Percentiles rank a stretch among this genome's conserved stretches.
phyloP scores from a whole-genome alignment of 2,797 vertebrate genomes.

The Artibeus jamaicensis region DNA sequence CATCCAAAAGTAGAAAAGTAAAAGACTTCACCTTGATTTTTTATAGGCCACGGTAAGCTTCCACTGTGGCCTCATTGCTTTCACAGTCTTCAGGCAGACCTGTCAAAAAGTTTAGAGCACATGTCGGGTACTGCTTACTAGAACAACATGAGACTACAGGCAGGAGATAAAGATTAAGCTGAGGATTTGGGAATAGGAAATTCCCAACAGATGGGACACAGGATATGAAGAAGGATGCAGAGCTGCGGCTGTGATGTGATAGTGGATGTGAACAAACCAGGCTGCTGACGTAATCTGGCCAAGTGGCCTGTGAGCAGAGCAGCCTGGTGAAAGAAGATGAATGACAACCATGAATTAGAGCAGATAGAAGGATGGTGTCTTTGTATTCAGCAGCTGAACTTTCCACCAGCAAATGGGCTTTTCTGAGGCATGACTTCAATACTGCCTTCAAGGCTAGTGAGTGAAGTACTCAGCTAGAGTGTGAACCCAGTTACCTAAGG shows the following conservation, averaged over 20 bases:
- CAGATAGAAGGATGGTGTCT: background rate
- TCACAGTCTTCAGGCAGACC: background rate
- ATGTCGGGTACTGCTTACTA: background rate
- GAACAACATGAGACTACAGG: background rate
- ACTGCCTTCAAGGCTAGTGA: background rate
- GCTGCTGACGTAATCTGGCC: background rate
- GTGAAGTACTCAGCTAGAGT: background rate
- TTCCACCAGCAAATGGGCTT: background rate
- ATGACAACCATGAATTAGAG: background rate
- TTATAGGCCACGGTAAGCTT: background rate
- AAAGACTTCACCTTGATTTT: background rate
- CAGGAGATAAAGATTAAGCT: background rate
- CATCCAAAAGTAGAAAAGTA: background rate
- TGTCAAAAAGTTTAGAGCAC: background rate
- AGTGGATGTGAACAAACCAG: background rate
- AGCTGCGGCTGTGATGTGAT: background rate
- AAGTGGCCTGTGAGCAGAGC: background rate
- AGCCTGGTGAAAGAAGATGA: background rate
- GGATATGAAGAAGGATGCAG: background rate
- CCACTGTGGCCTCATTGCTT: background rate
- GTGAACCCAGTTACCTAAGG: background rate
- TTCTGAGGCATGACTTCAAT: background rate
- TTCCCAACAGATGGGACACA: background rate
- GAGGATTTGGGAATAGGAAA: background rate
- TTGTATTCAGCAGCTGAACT: background rate